Evolutionary conservation across 2,888 invertebrate species (phyloP).

Genomic region (Athalia cordata): DNA sequence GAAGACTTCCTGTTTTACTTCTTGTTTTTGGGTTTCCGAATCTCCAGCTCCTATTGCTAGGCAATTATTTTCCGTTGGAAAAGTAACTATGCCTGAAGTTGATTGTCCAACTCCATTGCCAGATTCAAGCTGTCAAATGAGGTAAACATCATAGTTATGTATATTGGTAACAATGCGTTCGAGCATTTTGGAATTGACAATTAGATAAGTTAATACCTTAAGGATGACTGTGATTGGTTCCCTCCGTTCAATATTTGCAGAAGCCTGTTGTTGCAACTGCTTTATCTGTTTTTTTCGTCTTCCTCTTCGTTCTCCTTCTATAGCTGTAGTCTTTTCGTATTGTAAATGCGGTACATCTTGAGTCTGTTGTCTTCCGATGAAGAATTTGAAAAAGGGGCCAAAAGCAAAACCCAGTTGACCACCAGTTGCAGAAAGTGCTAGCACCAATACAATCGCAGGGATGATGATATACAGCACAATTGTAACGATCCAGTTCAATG

Average conservation of each 20-base stretch:
- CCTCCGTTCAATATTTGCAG: too few relatives aligned
- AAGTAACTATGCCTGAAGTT: not conserved
- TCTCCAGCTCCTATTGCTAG: not conserved
- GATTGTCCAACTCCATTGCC: not conserved
- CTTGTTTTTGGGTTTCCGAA: not conserved
- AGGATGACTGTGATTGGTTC: too few relatives aligned
- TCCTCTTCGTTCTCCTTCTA: not conserved
- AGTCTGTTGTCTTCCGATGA: constrained; percentile 42
- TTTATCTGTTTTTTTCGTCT: constrained; percentile 17
- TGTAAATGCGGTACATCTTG: constrained; percentile 5
- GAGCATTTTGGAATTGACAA: not conserved
- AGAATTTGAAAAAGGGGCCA: constrained; percentile 58
- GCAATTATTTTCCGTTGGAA: not conserved
- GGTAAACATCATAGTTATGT: not conserved
- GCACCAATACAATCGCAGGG: constrained; percentile 45
- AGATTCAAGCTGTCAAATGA: not conserved
- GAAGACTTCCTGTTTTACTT: not conserved
- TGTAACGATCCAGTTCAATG: constrained; percentile 46
- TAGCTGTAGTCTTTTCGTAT: not conserved
- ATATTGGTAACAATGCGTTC: not conserved
- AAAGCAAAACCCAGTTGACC: constrained; percentile 57
- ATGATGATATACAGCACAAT: constrained; percentile 51
- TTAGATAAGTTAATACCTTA: not conserved
- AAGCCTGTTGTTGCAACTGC: too few relatives aligned
- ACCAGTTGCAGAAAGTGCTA: constrained; percentile 54